Evolutionary conservation across 2,888 invertebrate species (phyloP), one percentile per base, ranked within the genome.

Genomic region (Ormyrus thymus): DNA sequence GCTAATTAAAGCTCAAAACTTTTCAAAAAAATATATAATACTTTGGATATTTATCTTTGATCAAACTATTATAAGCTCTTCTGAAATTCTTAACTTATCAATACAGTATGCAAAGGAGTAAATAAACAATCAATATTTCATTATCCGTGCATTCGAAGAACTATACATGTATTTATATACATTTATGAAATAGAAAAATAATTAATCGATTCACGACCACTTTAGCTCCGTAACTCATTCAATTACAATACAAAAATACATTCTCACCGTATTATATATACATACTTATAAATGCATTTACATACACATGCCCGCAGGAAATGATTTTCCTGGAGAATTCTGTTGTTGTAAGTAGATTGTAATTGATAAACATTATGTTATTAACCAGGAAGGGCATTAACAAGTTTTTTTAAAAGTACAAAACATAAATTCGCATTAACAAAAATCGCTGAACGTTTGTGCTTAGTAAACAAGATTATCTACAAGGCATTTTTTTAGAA

Each of bases 81-180:
- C 53, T 43, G 9, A 64, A 53, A 62, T 29, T 29, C 29, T 29
- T 29, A 29, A 29, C 4, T 29, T 29, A 29, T 50, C 8, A 51
- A 65, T 58, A 56, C 58, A 43, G 15, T 56, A 45, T 61, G 50
- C 10, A n/a, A 62, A 62, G 62, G n/a, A 70, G 45, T 72, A 45
- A 62, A 43, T 61, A 53, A 72, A 72, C 50, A 58, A 48, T 56
- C 68, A 50, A 8, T 13, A 2, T 43, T 56, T 68, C 59, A 62
- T 73, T 59, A 5, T 69, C 68, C 68, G 80, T 80, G 80, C 80
- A 80, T 77, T 80, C 80, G 73, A 80, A 72, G 62, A 80, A 69
- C 45, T 76, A 64, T 80, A 80, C 80, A 80, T 66, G 56, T 61
- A 70, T 64, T 69, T 80, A 77, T 80, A 71, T 68, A 78, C 75